phyloP scores from a whole-genome alignment of 2,113 vertebrate species.

The Cettia cetti region DNA sequence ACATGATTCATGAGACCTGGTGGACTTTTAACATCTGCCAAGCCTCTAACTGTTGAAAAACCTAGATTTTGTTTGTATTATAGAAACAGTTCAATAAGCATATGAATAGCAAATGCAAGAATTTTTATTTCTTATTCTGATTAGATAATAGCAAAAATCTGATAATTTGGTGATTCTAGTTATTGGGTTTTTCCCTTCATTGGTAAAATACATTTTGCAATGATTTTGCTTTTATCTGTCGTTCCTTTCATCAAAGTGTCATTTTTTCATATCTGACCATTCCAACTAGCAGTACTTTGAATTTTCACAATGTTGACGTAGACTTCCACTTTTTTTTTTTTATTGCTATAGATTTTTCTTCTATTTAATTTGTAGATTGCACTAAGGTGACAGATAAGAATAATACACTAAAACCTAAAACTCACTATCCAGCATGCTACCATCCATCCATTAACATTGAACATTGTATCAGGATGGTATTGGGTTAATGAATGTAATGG shows the following conservation, averaged over 20 bases:
- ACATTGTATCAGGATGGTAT: constrained; percentile 40
- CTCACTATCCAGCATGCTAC: constrained; percentile 40
- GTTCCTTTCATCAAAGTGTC: not conserved
- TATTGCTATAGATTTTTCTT: not conserved
- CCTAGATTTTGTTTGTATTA: not conserved
- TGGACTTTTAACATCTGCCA: not conserved
- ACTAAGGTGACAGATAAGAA: not conserved
- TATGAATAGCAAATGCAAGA: not conserved
- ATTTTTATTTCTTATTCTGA: not conserved
- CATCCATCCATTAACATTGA: constrained; percentile 57
- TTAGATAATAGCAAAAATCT: not conserved
- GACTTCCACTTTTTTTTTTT: not conserved
- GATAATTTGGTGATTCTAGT: not conserved
- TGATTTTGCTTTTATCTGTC: not conserved
- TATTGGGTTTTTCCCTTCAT: not conserved
- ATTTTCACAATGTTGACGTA: not conserved
- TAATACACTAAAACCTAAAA: not conserved
- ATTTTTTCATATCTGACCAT: constrained; percentile 43
- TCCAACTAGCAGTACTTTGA: not conserved
- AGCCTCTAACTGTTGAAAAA: not conserved
- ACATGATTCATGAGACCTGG: not conserved
- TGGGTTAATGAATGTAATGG: constrained; percentile 68
- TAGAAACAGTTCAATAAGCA: not conserved
- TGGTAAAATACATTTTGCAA: not conserved
- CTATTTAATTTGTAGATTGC: not conserved